These are phyloP conservation scores for Catharus fuscescens DNA, from an alignment of 2,113 vertebrate genomes.

Conservation along the genomic window DNA sequence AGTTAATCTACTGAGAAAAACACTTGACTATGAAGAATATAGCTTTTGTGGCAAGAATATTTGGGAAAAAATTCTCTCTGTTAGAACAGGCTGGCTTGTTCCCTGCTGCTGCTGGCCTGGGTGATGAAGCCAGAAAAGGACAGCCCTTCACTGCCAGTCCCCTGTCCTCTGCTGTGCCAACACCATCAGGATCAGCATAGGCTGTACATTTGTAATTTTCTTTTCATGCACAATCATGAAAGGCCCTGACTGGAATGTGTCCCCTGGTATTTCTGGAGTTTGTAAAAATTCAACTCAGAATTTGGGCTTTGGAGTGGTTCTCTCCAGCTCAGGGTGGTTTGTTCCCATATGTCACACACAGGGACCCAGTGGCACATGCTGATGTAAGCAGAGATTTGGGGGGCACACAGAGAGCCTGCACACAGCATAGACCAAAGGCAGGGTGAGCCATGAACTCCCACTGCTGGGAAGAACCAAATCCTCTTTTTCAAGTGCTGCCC, in stretches of 20 bases:
- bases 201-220: not conserved
- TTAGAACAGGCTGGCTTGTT: not conserved
- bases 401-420: not conserved
- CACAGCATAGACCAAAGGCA: not conserved
- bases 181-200: not conserved
- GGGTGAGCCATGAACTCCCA: not conserved
- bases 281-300: not conserved
- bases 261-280: not conserved
- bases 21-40: not conserved
- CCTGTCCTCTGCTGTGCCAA: not conserved
- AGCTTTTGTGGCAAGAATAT: not conserved
- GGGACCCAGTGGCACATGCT: not conserved
- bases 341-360: accelerated
- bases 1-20: not conserved
- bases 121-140: not conserved
- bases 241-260: not conserved
- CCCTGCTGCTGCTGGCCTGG: not conserved
- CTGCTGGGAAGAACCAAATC: not conserved
- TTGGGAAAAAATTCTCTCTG: not conserved
- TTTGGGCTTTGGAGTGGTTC: not conserved
- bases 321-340: accelerated
- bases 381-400: not conserved
- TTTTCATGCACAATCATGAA: not conserved
- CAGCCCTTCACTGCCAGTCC: not conserved
- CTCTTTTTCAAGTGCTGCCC: not conserved